These are phyloP conservation scores for Condylostylus longicornis DNA, from an alignment of 1,140 invertebrate species.

Conservation along the genomic window DNA sequence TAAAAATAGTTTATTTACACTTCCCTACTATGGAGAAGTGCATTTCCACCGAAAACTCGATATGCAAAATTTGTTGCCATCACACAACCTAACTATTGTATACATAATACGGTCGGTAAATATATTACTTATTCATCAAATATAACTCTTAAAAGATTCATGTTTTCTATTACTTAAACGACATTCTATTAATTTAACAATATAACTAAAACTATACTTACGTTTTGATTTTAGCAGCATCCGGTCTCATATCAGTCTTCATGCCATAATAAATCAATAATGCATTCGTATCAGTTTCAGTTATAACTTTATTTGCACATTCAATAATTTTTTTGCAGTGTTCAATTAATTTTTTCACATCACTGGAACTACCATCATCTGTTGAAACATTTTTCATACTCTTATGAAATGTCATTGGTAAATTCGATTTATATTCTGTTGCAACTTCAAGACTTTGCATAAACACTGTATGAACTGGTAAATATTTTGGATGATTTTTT, in stretches of 20 bases:
- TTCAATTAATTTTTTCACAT: conserved; percentile 33
- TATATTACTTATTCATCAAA: no score
- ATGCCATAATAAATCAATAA: conserved; percentile 62
- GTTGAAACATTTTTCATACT: conserved; percentile 1
- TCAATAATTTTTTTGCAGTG: conserved; percentile 33
- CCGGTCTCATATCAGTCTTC: conserved; percentile 58
- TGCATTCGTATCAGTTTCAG: conserved; percentile 55
- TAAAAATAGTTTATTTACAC: no score
- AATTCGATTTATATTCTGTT: conserved; percentile 28
- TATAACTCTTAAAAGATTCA: no score
- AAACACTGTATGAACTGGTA: conserved; percentile 60
- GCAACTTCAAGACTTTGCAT: conserved; percentile 61
- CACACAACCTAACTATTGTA: no score
- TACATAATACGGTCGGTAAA: no score
- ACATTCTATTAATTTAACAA: no score
- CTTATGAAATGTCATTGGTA: conserved; percentile 28
- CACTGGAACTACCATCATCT: conserved; percentile 11
- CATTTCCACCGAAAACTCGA: no score
- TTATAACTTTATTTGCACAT: conserved; percentile 50
- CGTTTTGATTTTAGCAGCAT: conserved; percentile 65
- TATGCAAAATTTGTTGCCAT: no score
- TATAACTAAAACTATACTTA: conserved; percentile 33
- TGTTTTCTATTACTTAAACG: no score
- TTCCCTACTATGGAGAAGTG: no score
- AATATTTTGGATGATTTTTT: conserved; percentile 50